Evolutionary conservation across 2,888 invertebrate genomes (phyloP).

Genomic region (Prosopocoilus inquinatus): DNA sequence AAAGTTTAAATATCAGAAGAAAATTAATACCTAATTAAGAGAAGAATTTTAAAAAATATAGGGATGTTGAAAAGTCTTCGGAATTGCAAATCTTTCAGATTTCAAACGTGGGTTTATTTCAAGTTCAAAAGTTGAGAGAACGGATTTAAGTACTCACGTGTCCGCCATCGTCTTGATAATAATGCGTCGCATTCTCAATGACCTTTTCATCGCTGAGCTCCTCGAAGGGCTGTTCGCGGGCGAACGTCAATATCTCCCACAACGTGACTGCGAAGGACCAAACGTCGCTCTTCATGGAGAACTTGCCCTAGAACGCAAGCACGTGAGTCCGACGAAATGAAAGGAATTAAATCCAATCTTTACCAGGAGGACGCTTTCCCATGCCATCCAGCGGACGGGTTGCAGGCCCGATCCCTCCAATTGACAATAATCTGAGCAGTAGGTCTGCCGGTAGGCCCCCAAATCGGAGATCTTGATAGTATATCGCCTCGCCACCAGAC

Average conservation of each 20-base stretch:
- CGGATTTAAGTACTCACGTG: constrained; percentile 55
- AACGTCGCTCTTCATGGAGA: constrained; percentile 80
- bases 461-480: constrained; percentile 73
- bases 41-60: too few relatives aligned
- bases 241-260: constrained; percentile 84
- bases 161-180: constrained; percentile 71
- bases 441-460: constrained; percentile 68
- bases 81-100: too few relatives aligned
- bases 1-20: too few relatives aligned
- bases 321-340: constrained; percentile 6
- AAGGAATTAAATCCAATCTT: constrained; percentile 38
- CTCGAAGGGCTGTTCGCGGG: constrained; percentile 79
- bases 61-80: too few relatives aligned
- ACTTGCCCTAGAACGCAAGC: constrained; percentile 64
- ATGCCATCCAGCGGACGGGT: constrained; percentile 86
- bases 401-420: constrained; percentile 68
- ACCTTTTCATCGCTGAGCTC: constrained; percentile 77
- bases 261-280: constrained; percentile 87
- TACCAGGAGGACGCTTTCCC: constrained; percentile 78
- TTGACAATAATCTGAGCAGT: constrained; percentile 76
- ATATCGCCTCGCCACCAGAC: constrained; percentile 74
- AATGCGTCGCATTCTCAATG: constrained; percentile 78
- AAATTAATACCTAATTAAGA: too few relatives aligned
- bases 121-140: too few relatives aligned
- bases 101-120: too few relatives aligned